Percentiles rank a stretch among this genome's conserved stretches.
Conservation (phyloP, 2,797 vertebrate species). For the Morelia viridis region DNA sequence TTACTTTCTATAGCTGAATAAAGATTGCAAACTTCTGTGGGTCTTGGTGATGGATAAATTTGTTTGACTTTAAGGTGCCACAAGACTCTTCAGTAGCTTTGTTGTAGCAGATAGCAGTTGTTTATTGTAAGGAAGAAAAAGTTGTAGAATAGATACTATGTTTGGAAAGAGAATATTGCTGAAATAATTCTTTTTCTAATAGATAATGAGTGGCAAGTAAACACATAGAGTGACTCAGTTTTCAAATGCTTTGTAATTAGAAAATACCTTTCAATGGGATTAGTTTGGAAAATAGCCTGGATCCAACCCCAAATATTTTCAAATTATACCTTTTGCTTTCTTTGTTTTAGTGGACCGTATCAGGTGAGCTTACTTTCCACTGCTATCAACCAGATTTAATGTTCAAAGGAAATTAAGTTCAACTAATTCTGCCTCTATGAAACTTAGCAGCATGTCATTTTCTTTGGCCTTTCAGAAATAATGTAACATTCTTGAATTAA, state of each 20-base stretch:
- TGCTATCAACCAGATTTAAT: not conserved
- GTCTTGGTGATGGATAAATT: not conserved
- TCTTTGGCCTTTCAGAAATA: not conserved
- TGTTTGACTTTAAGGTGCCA: not conserved
- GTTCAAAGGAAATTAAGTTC: not conserved
- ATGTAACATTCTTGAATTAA: not conserved
- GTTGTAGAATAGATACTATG: not conserved
- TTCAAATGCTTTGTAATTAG: not conserved
- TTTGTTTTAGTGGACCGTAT: not conserved
- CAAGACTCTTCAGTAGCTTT: not conserved
- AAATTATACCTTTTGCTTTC: not conserved
- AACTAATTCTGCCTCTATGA: not conserved
- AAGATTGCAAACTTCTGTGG: not conserved
- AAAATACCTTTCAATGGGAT: not conserved
- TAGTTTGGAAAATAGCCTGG: not conserved
- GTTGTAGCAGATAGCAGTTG: not conserved
- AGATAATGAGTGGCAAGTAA: not conserved
- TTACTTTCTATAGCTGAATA: not conserved
- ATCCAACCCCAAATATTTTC: not conserved
- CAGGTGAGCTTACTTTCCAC: not conserved
- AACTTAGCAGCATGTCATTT: not conserved
- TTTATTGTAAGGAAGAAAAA: not conserved
- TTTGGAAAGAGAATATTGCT: not conserved
- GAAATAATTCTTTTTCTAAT: not conserved
- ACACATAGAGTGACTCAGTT: not conserved